Base-by-base conservation (phyloP, 1,140 invertebrate species). In the Drosophila pruinosa region DNA sequence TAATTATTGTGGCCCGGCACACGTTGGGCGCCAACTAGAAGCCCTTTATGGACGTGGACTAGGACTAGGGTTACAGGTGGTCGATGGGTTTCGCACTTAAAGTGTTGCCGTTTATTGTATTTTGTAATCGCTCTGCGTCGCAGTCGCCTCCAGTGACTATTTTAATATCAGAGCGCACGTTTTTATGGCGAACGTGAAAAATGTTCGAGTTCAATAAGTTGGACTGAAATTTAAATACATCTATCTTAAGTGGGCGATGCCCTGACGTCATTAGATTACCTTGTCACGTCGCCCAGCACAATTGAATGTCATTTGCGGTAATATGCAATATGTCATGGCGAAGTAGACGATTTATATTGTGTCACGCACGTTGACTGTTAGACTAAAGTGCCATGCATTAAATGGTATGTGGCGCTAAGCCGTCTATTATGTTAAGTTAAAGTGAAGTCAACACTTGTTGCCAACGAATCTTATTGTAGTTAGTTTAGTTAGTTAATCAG, bases 281-380 rank as follows among this genome's bases (percentile, higher is more conserved):
- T 21, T 47, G 56, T 58, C 56, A 45, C 41, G 56, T 58, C 56
- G 26, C 22, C 3, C 26, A 17, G 6, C 56, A 58, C 56, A 58
- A 58, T 58, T 43, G 56, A 45, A 45, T 45, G 41, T 43, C 56
- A 58, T 58, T 58, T 58, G 56, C 14, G 41, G 56, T 58, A 58
- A 58, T 58, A 58, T 43, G 41, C 34, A 45, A 45, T 22, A 58
- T 26, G 26, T 43, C 54, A 28, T 21, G 41, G 24, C 54, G n/a
- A n/a, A n/a, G n/a, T n/a, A n/a, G n/a, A n/a, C n/a, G n/a, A n/a
- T n/a, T n/a, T n/a, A n/a, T n/a, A n/a, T n/a, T n/a, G n/a, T n/a
- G n/a, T n/a, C n/a, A n/a, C n/a, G n/a, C n/a, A n/a, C n/a, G n/a
- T n/a, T n/a, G n/a, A n/a, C n/a, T n/a, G n/a, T n/a, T n/a, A n/a